A percentile compares a stretch with the other conserved stretches of the same genome.
These are phyloP conservation scores for Callithrix jacchus DNA, from an alignment of 2,113 vertebrate genomes.

Conservation along the genomic window DNA sequence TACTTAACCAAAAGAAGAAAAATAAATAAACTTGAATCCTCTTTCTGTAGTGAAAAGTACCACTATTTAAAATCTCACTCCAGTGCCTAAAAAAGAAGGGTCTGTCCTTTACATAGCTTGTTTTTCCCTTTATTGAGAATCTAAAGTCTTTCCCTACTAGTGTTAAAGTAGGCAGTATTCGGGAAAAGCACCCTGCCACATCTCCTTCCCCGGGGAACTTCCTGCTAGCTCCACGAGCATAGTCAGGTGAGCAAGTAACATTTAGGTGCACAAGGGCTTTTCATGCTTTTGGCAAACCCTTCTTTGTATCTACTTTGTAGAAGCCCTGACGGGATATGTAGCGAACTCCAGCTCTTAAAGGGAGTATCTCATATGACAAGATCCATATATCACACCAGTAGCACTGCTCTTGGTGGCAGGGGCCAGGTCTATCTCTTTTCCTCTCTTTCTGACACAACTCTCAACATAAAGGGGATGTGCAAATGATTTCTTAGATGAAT, in stretches of 20 bases:
- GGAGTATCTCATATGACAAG: background rate
- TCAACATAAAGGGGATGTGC: background rate
- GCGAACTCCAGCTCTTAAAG: background rate
- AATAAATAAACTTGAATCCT: conserved; percentile 49
- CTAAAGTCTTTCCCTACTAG: background rate
- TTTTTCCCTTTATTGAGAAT: conserved; percentile 34
- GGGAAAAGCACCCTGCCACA: background rate
- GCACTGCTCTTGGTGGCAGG: background rate
- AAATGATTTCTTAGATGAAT: background rate
- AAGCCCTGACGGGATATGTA: background rate
- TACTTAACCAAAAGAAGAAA: conserved; percentile 55
- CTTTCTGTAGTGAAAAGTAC: conserved; percentile 48
- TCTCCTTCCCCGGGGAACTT: background rate
- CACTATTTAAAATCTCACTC: conserved; percentile 33
- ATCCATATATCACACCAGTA: background rate
- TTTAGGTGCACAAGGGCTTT: background rate
- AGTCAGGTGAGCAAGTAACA: background rate
- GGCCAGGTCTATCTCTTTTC: background rate
- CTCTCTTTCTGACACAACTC: background rate
- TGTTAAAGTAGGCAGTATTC: background rate
- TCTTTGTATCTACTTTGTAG: background rate
- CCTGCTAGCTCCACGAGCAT: background rate
- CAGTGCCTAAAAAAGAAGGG: background rate
- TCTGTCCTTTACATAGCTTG: background rate
- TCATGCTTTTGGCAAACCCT: background rate